These are phyloP conservation scores for Idaea biselata DNA, from an alignment of 2,888 invertebrate species.

Conservation along the genomic window DNA sequence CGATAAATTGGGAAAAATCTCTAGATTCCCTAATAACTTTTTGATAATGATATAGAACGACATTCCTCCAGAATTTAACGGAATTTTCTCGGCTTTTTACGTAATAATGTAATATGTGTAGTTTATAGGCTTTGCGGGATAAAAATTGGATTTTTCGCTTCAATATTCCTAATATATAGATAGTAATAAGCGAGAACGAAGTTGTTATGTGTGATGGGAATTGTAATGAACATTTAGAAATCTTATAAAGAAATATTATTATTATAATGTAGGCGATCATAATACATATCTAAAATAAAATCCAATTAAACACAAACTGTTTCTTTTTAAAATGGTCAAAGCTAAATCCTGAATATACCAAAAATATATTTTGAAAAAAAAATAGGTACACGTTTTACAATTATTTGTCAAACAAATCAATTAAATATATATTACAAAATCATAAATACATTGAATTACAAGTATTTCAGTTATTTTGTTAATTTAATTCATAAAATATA, in stretches of 20 bases:
- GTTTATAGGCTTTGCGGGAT: constrained; percentile 44
- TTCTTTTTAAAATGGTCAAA: too few relatives aligned
- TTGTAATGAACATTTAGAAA: background rate
- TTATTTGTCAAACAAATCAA: too few relatives aligned
- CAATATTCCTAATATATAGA: constrained; percentile 30
- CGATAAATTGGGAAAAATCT: constrained; percentile 39
- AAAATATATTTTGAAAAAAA: too few relatives aligned
- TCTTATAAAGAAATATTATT: background rate
- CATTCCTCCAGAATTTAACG: constrained; percentile 45
- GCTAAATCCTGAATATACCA: too few relatives aligned
- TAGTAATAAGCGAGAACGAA: constrained; percentile 24
- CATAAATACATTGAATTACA: too few relatives aligned
- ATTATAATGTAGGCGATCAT: background rate
- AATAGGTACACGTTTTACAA: too few relatives aligned
- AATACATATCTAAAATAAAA: background rate
- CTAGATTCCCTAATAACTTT: constrained; percentile 48
- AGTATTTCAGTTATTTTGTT: too few relatives aligned
- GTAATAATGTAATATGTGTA: constrained; percentile 44
- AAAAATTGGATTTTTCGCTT: constrained; percentile 31
- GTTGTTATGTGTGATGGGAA: constrained; percentile 18
- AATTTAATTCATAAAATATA: too few relatives aligned
- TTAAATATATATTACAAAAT: too few relatives aligned
- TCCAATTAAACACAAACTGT: too few relatives aligned
- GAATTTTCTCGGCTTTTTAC: constrained; percentile 48
- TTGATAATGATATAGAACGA: constrained; percentile 52